Conservation (phyloP, 2,113 vertebrate genomes). For the Cheirogaleus medius region DNA sequence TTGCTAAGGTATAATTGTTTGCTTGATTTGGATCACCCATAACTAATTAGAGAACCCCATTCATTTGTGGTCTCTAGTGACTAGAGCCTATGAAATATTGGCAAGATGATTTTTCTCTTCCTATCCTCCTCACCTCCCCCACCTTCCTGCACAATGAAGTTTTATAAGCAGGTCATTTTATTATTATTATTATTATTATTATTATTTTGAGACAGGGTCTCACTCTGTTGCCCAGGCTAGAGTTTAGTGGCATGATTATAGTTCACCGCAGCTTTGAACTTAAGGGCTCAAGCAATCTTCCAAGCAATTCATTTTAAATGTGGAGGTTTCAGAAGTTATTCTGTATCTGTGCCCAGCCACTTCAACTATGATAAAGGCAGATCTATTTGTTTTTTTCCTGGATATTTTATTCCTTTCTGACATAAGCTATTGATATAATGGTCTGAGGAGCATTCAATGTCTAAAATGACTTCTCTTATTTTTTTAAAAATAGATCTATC, state of each 20-base stretch:
- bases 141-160: background rate
- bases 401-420: background rate
- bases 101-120: background rate
- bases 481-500: conserved; percentile 87
- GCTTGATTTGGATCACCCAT: background rate
- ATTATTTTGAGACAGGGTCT: background rate
- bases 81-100: conserved; percentile 7
- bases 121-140: background rate
- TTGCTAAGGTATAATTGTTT: background rate
- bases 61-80: background rate
- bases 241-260: no score
- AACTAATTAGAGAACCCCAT: background rate
- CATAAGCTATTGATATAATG: background rate
- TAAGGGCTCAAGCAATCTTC: no score
- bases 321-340: background rate
- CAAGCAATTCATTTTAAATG: background rate
- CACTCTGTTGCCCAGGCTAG: no score
- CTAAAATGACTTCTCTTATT: conserved; percentile 53
- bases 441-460: background rate
- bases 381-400: background rate
- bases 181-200: background rate
- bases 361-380: background rate
- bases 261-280: background rate
- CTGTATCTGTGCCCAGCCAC: background rate
- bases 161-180: background rate